Conservation (phyloP, 92 coral and sea anemone species). For the Epizoanthus stellaris region DNA sequence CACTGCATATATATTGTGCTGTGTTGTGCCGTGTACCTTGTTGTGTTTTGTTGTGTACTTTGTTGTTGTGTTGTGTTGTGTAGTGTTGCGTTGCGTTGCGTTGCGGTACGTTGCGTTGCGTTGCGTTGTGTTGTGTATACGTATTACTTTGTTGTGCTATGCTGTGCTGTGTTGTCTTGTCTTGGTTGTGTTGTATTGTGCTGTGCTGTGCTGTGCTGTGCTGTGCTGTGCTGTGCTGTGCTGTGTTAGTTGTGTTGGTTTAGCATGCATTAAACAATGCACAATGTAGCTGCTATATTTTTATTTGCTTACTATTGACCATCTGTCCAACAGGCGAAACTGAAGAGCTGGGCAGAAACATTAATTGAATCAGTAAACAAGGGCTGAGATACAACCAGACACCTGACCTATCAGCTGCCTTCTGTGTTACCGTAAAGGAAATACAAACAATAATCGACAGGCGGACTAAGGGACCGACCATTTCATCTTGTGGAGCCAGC, state of each 20-base stretch:
- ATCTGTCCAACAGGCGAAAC: constrained; percentile 60
- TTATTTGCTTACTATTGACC: not conserved
- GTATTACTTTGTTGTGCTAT: not conserved
- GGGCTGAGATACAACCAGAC: constrained; percentile 11
- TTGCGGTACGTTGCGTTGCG: not conserved
- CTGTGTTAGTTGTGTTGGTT: too few relatives aligned
- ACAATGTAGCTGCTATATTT: not conserved
- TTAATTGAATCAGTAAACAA: constrained; percentile 55
- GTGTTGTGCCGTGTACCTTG: not conserved
- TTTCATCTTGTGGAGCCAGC: too few relatives aligned
- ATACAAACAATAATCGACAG: too few relatives aligned
- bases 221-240: not conserved
- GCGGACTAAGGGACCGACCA: too few relatives aligned
- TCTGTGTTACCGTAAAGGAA: too few relatives aligned
- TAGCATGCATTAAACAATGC: not conserved
- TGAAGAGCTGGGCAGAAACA: constrained; percentile 70
- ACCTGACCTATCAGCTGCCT: too few relatives aligned
- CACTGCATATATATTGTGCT: not conserved
- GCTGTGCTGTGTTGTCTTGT: not conserved
- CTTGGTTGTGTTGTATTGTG: not conserved
- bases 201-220: not conserved
- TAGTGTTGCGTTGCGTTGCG: not conserved
- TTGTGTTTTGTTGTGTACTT: not conserved
- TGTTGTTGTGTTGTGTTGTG: not conserved
- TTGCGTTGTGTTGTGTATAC: not conserved